Percentiles rank a stretch among this genome's conserved stretches.
These are phyloP conservation scores for Todus mexicanus DNA, from an alignment of 2,797 vertebrate species.

Conservation along the genomic window DNA sequence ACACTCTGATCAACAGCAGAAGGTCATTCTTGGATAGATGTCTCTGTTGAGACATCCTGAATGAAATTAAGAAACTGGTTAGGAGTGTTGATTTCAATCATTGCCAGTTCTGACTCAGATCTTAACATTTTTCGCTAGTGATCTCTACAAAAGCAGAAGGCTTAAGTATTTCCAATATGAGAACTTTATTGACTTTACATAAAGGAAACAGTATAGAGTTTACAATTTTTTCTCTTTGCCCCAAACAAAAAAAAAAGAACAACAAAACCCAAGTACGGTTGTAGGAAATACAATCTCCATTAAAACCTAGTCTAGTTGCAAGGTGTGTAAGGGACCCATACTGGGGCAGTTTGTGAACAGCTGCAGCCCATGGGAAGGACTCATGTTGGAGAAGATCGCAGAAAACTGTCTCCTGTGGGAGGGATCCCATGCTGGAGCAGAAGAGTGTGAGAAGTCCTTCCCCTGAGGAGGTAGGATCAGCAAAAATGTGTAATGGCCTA, in stretches of 20 bases:
- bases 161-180: background rate
- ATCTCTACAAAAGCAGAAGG: background rate
- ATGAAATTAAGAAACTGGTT: background rate
- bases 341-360: background rate
- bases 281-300: background rate
- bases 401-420: background rate
- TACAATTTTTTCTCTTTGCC: background rate
- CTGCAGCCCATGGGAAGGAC: background rate
- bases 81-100: background rate
- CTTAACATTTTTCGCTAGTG: background rate
- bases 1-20: background rate
- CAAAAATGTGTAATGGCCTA: no score
- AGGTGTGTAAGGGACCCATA: rapidly evolving
- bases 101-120: background rate
- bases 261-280: no score
- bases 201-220: background rate
- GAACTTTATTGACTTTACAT: background rate
- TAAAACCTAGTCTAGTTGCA: background rate
- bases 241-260: background rate
- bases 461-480: background rate
- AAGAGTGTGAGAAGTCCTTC: background rate
- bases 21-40: background rate
- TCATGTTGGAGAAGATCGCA: no score
- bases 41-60: no score
- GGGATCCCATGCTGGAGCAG: background rate